Evolutionary conservation across 2,797 vertebrate species (phyloP).

Genomic region (Tenualosa ilisha): DNA sequence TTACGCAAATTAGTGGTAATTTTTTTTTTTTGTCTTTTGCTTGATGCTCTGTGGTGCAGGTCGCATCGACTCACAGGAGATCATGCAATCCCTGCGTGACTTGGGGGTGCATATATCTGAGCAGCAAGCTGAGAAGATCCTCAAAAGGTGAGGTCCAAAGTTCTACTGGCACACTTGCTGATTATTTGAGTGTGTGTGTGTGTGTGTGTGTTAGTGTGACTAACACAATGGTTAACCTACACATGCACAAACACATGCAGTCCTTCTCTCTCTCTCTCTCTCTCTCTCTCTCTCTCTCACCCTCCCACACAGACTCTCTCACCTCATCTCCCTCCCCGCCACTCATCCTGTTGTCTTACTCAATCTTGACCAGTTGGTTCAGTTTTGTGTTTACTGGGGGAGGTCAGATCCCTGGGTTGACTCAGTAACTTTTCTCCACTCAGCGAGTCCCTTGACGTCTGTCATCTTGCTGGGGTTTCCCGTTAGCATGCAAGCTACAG

Average conservation of each 20-base stretch:
- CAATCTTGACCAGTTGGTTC: constrained; percentile 6
- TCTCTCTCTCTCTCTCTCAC: not conserved
- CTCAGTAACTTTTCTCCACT: constrained; percentile 6
- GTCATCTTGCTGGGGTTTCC: not conserved
- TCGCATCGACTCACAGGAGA: constrained; percentile 91
- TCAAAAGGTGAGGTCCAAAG: constrained; percentile 81
- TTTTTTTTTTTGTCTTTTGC: not conserved
- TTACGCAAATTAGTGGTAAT: not conserved
- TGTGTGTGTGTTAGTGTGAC: too few relatives aligned
- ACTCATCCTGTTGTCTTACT: constrained; percentile 6
- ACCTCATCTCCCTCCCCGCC: not conserved
- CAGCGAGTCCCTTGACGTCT: not conserved
- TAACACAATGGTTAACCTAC: too few relatives aligned
- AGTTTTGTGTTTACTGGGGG: not conserved
- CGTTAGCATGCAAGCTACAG: not conserved
- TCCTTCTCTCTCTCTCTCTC: constrained; percentile 9
- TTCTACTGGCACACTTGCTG: not conserved
- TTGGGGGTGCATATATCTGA: constrained; percentile 94
- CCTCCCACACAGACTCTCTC: constrained; percentile 1
- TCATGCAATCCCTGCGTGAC: constrained; percentile 94
- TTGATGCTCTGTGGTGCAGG: constrained; percentile 66
- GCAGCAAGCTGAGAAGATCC: constrained; percentile 93
- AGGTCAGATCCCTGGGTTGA: constrained; percentile 17
- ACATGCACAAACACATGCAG: not conserved
- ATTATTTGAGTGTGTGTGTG: not conserved